A percentile compares a stretch with the other conserved stretches of the same genome.
Evolutionary conservation across 2,888 invertebrate genomes (phyloP).

Genomic region (Blastobasis lacticolella): DNA sequence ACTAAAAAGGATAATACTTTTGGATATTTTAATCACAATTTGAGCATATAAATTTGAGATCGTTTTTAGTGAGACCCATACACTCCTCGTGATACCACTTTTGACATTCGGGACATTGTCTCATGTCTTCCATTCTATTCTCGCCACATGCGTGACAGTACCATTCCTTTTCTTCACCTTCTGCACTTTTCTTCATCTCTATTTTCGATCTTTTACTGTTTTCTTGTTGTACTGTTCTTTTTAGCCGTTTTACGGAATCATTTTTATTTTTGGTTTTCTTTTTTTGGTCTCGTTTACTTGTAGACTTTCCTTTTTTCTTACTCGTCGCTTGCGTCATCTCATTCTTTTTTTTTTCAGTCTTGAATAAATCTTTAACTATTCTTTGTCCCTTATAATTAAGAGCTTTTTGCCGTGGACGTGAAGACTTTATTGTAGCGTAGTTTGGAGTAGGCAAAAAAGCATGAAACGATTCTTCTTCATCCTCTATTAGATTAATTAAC

Average conservation of each 20-base stretch:
- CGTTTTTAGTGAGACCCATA: constrained; percentile 12
- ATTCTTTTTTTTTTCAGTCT: constrained; percentile 17
- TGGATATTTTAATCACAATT: constrained; percentile 14
- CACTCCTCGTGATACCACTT: constrained; percentile 17
- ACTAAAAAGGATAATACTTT: constrained; percentile 11
- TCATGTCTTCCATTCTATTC: constrained; percentile 15
- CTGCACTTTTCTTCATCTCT: constrained; percentile 12
- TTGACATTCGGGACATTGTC: constrained; percentile 16
- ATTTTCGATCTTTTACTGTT: constrained; percentile 8
- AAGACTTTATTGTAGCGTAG: constrained; percentile 16
- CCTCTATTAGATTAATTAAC: constrained; percentile 14
- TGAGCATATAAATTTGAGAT: constrained; percentile 16
- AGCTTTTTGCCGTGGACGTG: constrained; percentile 15
- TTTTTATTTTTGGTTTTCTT: constrained; percentile 8
- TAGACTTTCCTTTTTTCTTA: constrained; percentile 12
- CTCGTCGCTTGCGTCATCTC: constrained; percentile 11
- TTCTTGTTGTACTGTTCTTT: constrained; percentile 7
- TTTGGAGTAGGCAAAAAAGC: constrained; percentile 21
- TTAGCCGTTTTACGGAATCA: constrained; percentile 8
- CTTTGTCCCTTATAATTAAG: constrained; percentile 18
- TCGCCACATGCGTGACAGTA: constrained; percentile 14
- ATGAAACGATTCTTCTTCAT: constrained; percentile 19
- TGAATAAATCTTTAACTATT: constrained; percentile 18
- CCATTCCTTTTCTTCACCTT: constrained; percentile 12
- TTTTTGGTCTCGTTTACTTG: constrained; percentile 7